A percentile compares a stretch with the other conserved stretches of the same genome.
Evolutionary conservation across 2,113 vertebrate species (phyloP).

Genomic region (Grammomys dolichurus): DNA sequence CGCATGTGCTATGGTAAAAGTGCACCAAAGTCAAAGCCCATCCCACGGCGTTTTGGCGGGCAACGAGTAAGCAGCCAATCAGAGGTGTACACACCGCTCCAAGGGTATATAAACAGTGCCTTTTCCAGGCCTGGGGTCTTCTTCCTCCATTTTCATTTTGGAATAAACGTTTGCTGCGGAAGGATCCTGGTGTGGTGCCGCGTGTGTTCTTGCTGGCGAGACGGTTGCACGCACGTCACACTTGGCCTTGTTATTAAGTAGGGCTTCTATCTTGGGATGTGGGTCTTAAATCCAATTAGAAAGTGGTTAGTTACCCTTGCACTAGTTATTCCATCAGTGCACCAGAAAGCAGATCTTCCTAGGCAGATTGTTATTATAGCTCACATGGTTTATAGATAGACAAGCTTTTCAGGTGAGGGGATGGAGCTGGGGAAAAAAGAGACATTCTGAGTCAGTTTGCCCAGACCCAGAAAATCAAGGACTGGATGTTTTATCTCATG

Average conservation of each 20-base stretch:
- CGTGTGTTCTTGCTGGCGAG: too few relatives aligned
- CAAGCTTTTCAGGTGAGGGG: neutral
- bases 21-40: too few relatives aligned
- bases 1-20: too few relatives aligned
- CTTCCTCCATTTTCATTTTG: too few relatives aligned
- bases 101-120: too few relatives aligned
- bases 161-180: too few relatives aligned
- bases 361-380: neutral
- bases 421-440: neutral
- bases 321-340: neutral
- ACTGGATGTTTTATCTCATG: neutral
- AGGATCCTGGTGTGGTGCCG: too few relatives aligned
- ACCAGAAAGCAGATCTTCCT: neutral
- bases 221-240: too few relatives aligned
- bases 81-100: too few relatives aligned
- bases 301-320: neutral
- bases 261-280: neutral
- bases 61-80: too few relatives aligned
- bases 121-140: too few relatives aligned
- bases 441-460: neutral
- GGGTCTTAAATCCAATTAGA: neutral
- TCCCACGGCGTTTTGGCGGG: too few relatives aligned
- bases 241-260: neutral
- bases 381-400: neutral
- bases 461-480: neutral